Base-by-base conservation (phyloP, 2,888 invertebrate species). In the Drosophila rellima region DNA sequence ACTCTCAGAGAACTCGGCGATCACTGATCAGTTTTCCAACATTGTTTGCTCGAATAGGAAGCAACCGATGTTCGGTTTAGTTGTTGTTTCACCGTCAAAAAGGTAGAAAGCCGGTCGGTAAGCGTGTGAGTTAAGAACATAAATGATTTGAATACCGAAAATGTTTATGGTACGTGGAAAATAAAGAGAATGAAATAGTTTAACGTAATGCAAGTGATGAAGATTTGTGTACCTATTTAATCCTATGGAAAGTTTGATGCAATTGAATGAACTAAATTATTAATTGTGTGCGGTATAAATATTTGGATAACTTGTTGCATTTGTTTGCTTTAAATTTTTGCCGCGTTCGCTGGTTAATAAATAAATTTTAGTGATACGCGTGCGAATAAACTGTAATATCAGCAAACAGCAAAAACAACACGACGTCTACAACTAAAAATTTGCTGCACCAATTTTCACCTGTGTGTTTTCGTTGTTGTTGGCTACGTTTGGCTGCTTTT, bases 361-460 rank as follows among this genome's bases (percentile, higher is more conserved):
- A 35, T 61, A 17, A 33, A 48, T 50, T 60, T 70, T 57, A 29
- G 62, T 57, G 37, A 51, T 69, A 71, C 80, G 71, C 71, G 60
- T 76, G 80, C 67, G 59, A 44, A 67, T 50, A 63, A 59, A 67
- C 29, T 59, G 80, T 55, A 61, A 47, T 64, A 82, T 80, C 81
- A 61, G 72, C 78, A 65, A 73, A 73, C 44, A 62, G 48, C 44
- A 74, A 47, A 45, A 15, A 15, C 15, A 18, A 40, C 5, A 52
- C 45, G 50, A 48, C 37, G 48, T 18, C 48, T 56, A 74, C 50
- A 54, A 37, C 57, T 57, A 76, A 57, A 52, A 70, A 72, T 73
- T 67, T 74, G 77, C 67, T 86, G 89, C 84, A 83, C 72, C 65
- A 74, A 77, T 83, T 89, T 87, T 78, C 84, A 83, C 83, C 83